Conservation (phyloP, 2,113 vertebrate species). For the Micronisus gabar region DNA sequence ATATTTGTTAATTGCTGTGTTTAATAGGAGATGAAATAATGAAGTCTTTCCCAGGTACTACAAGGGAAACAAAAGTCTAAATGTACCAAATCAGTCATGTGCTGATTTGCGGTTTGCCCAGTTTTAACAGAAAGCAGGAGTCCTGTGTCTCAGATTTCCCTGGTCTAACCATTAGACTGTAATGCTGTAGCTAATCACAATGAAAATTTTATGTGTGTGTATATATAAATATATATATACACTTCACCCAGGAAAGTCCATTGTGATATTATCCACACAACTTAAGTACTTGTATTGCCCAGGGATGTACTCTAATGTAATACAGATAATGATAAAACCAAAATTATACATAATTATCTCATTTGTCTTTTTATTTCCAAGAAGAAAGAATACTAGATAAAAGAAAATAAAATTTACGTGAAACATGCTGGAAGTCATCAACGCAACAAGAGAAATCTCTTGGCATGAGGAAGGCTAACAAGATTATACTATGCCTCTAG, state of each 20-base stretch:
- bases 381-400: background rate
- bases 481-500: background rate
- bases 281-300: conserved; percentile 6
- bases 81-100: background rate
- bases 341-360: background rate
- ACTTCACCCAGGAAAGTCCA: background rate
- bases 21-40: background rate
- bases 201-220: background rate
- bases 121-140: background rate
- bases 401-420: background rate
- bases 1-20: background rate
- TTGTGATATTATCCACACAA: background rate
- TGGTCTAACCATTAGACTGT: background rate
- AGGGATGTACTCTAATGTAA: background rate
- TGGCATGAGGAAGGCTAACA: background rate
- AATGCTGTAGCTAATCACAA: background rate
- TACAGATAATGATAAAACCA: background rate
- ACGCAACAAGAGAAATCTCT: background rate
- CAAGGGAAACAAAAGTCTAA: background rate
- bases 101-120: background rate
- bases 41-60: background rate
- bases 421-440: background rate
- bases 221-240: background rate
- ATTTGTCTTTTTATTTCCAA: conserved; percentile 49
- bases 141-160: background rate